Base-by-base conservation (phyloP, 2,113 vertebrate species). In the Kryptolebias marmoratus region DNA sequence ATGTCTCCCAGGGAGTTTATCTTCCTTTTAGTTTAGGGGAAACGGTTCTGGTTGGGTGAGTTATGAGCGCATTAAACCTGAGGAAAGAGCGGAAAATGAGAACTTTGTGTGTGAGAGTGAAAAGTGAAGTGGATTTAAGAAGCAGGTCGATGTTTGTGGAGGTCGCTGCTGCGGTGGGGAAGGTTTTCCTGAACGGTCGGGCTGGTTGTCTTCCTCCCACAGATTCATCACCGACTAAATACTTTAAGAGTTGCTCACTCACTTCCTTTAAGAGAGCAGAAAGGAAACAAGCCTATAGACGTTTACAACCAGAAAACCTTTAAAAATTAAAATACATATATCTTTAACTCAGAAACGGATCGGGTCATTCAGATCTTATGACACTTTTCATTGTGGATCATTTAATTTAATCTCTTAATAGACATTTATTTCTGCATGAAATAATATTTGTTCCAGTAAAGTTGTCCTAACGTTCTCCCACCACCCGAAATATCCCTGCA, bases 1-100 rank as follows among this genome's bases (percentile, higher is more conserved):
- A 63, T 67, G 64, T 3, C 65, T 86, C 68, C 65, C 42, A 36
- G 58, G 67, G 63, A 81, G 71, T 80, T 79, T 71, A 47, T 71
- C 73, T 77, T 70, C 64, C 31, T 42, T 61, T 66, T 59, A 60
- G n/a, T 22, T 62, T 36, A 9, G 10, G 45, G 69, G 65, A 39
- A 47, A 42, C 13, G 11, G 47, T 61, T 54, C 32, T n/a, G 56
- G 49, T 49, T 65, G 64, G 57, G 61, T 55, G 75, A 65, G 68
- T 74, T 72, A 42, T 70, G 71, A 64, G 11, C 67, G 48, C 22
- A 54, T 70, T 60, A 14, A 47, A 60, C 58, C 2, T 6, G 36
- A 39, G 32, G 15, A 32, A 49, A 22, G 2, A 57, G 42, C 14
- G 48, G 11, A 64, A 79, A 49, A 63, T 69, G 57, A 44, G 44